These are phyloP conservation scores for Agrotis exclamationis DNA, from an alignment of 2,888 invertebrate genomes.

Conservation along the genomic window DNA sequence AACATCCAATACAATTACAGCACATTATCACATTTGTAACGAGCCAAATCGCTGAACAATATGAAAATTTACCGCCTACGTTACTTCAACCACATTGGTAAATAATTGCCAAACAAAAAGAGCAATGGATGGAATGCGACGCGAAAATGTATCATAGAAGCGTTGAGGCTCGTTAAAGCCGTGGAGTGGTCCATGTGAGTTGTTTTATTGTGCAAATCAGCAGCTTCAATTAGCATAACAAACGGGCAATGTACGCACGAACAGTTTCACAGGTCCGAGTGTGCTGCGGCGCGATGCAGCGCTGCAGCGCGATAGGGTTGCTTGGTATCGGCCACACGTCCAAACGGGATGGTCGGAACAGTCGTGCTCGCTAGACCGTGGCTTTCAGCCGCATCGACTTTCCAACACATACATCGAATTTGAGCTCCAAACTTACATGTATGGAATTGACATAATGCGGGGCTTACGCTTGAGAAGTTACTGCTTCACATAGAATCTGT, in stretches of 20 bases:
- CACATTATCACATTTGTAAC: constrained; percentile 72
- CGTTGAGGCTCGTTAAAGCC: constrained; percentile 78
- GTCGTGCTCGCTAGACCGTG: constrained; percentile 86
- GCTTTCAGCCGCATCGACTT: constrained; percentile 79
- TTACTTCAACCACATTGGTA: constrained; percentile 12
- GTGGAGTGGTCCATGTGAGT: constrained; percentile 72
- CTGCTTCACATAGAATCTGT: not conserved
- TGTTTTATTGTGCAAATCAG: constrained; percentile 89
- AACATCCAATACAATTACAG: constrained; percentile 55
- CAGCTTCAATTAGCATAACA: constrained; percentile 85
- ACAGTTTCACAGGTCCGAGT: constrained; percentile 58
- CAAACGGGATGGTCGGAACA: constrained; percentile 66
- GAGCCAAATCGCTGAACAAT: constrained; percentile 39
- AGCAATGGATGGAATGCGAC: constrained; percentile 38
- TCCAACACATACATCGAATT: constrained; percentile 75
- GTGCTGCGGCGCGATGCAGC: constrained; percentile 36
- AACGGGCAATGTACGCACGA: constrained; percentile 76
- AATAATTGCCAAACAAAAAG: constrained; percentile 35
- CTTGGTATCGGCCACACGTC: constrained; percentile 86
- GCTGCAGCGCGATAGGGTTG: constrained; percentile 61
- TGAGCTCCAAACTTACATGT: constrained; percentile 59
- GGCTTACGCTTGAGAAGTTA: constrained; percentile 21
- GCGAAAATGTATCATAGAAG: constrained; percentile 52
- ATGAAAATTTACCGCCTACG: constrained; percentile 25
- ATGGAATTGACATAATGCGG: constrained; percentile 48